These are phyloP conservation scores for Pachycephus smyrnensis DNA, from an alignment of 2,888 invertebrate genomes.

Conservation along the genomic window DNA sequence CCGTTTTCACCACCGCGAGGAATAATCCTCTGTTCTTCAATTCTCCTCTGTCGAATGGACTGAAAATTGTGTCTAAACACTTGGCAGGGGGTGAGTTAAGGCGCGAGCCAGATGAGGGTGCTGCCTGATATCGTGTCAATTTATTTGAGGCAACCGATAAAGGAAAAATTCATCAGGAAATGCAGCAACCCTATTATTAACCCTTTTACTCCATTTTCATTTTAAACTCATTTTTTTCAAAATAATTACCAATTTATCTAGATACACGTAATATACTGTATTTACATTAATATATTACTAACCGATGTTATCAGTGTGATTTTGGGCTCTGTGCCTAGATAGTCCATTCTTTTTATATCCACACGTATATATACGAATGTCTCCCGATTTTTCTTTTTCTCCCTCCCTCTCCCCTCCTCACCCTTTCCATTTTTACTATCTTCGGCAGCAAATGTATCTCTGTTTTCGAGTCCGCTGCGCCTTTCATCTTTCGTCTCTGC, in stretches of 20 bases:
- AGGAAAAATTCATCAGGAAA: too few species aligned
- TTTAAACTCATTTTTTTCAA: too few species aligned
- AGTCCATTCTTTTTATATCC: background rate
- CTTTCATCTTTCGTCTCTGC: conserved; percentile 63
- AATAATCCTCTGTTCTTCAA: conserved; percentile 54
- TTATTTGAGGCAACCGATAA: too few species aligned
- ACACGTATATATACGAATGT: conserved; percentile 2
- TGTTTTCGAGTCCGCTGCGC: conserved; percentile 59
- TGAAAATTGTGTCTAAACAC: conserved; percentile 40
- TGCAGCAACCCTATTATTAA: too few species aligned
- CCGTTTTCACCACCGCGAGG: conserved; percentile 43
- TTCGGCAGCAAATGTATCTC: conserved; percentile 56
- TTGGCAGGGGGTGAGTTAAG: background rate
- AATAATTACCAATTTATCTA: too few species aligned
- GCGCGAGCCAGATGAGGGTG: background rate
- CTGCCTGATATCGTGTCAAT: background rate
- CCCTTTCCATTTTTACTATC: conserved; percentile 9
- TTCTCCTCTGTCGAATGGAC: conserved; percentile 45
- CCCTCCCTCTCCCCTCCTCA: conserved; percentile 13
- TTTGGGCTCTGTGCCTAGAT: too few species aligned
- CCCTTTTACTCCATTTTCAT: too few species aligned
- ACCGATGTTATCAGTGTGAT: too few species aligned
- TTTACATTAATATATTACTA: too few species aligned
- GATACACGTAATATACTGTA: too few species aligned
- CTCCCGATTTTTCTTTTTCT: background rate